phyloP scores from a whole-genome alignment of 2,113 vertebrate genomes.

The Nannospalax galili region DNA sequence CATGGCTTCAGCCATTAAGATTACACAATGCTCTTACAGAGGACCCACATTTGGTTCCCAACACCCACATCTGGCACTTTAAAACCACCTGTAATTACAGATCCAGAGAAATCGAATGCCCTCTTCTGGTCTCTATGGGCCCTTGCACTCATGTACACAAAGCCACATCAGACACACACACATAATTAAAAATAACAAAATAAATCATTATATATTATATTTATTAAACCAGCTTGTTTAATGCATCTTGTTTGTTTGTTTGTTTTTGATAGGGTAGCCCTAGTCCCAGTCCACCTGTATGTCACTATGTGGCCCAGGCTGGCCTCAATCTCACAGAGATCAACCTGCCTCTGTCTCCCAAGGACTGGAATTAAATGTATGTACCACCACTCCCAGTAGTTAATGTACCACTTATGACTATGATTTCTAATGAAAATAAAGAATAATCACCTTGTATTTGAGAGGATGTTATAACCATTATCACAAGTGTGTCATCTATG shows the following conservation, averaged over 20 bases:
- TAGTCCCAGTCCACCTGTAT: too few relatives aligned
- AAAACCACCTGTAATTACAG: background rate
- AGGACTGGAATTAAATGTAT: too few relatives aligned
- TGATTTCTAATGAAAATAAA: background rate
- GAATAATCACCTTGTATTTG: background rate
- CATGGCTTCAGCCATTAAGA: background rate
- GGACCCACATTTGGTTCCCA: too few relatives aligned
- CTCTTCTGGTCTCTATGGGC: too few relatives aligned
- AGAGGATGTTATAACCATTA: background rate
- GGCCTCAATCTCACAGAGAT: too few relatives aligned
- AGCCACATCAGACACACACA: background rate
- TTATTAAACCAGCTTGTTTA: background rate
- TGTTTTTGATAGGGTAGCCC: too few relatives aligned
- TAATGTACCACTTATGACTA: too few relatives aligned
- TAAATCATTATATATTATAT: background rate
- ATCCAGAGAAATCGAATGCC: too few relatives aligned
- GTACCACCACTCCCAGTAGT: too few relatives aligned
- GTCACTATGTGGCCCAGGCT: too few relatives aligned
- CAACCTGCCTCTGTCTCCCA: too few relatives aligned
- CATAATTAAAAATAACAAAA: background rate
- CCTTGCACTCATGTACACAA: background rate
- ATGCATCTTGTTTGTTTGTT: background rate
- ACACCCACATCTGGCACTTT: background rate
- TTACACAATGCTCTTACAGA: background rate
- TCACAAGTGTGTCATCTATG: background rate